phyloP scores from a whole-genome alignment of 2,888 invertebrate species.

The Diplazon laetatorius region DNA sequence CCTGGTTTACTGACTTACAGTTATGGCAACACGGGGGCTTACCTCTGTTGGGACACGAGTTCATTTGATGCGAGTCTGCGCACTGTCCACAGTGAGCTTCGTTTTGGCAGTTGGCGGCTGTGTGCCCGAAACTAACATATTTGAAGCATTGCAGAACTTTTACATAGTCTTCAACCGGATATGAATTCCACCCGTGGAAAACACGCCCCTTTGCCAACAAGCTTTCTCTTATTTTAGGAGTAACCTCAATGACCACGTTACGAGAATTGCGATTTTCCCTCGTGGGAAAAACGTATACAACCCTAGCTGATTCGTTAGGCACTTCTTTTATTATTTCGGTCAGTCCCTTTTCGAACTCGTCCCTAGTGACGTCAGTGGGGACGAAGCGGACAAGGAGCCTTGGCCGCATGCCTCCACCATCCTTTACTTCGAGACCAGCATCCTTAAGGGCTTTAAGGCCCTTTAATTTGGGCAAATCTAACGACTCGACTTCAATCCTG shows the following conservation, averaged over 20 bases:
- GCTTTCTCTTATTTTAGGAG: neutral
- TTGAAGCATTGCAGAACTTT: conserved; percentile 14
- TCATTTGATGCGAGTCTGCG: neutral
- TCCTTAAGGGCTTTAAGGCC: no score
- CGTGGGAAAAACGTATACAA: neutral
- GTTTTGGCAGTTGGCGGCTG: neutral
- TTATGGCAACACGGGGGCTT: neutral
- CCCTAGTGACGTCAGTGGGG: neutral
- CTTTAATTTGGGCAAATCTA: neutral
- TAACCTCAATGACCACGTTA: neutral
- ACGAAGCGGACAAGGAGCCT: neutral
- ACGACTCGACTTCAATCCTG: neutral
- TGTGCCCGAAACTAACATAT: neutral
- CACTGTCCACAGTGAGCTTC: conserved; percentile 1
- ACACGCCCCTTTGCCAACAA: no score
- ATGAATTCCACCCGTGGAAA: no score
- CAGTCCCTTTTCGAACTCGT: no score
- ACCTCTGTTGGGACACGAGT: neutral
- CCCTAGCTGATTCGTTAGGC: no score
- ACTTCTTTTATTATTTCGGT: no score
- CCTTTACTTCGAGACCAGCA: no score
- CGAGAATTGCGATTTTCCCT: neutral
- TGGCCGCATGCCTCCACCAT: neutral
- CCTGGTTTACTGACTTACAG: neutral
- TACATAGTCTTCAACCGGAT: conserved; percentile 4